A percentile compares a stretch with the other conserved stretches of the same genome.
These are phyloP conservation scores for Paguma larvata DNA, from an alignment of 2,797 vertebrate genomes.

Conservation along the genomic window DNA sequence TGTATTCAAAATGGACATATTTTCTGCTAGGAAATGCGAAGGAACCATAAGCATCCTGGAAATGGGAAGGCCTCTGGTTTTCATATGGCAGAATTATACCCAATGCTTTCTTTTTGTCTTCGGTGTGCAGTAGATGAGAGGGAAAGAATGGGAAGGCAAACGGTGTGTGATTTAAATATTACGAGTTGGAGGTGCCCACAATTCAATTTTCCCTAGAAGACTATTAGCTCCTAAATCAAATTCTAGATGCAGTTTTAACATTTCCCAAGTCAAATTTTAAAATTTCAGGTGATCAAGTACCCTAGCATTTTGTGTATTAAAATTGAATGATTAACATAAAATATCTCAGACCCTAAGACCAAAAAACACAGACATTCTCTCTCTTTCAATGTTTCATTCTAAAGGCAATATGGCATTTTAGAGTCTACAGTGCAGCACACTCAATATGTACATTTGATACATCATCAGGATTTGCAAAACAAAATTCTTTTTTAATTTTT, in stretches of 20 bases:
- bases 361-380: not conserved
- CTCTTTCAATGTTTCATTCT: constrained; percentile 19
- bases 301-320: not conserved
- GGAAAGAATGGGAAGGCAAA: constrained; percentile 56
- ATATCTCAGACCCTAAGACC: constrained; percentile 36
- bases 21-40: constrained; percentile 51
- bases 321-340: constrained; percentile 44
- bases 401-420: constrained; percentile 34
- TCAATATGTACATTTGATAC: constrained; percentile 16
- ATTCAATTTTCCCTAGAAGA: constrained; percentile 31
- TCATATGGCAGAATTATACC: not conserved
- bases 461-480: not conserved
- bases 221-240: constrained; percentile 52
- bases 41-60: not conserved
- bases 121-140: not conserved
- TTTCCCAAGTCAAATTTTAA: constrained; percentile 57
- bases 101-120: constrained; percentile 17
- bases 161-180: constrained; percentile 25
- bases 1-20: not conserved
- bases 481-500: not conserved
- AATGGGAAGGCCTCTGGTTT: not conserved
- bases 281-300: constrained; percentile 43
- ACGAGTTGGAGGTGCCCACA: constrained; percentile 43
- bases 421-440: not conserved
- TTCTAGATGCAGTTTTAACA: constrained; percentile 32